Evolutionary conservation across 2,888 invertebrate species (phyloP).

Genomic region (Atethmia centrago): DNA sequence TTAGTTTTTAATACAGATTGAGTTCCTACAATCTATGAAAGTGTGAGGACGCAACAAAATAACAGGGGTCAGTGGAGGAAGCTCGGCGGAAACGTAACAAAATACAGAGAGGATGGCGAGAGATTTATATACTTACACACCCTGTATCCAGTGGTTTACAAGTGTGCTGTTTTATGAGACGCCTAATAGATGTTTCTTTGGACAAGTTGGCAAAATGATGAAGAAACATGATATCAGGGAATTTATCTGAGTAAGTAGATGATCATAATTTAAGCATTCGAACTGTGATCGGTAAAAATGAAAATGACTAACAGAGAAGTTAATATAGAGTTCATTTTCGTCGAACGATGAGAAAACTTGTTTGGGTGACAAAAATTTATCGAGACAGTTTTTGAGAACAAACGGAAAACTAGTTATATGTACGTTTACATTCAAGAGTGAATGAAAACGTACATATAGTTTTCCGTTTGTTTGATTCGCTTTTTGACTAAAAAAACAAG

Average conservation of each 20-base stretch:
- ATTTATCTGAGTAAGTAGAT: conserved; percentile 46
- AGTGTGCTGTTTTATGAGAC: conserved; percentile 63
- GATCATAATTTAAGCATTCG: conserved; percentile 36
- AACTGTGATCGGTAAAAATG: conserved; percentile 28
- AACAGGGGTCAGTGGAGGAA: conserved; percentile 68
- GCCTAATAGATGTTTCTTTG: conserved; percentile 59
- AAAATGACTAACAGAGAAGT: conserved; percentile 14
- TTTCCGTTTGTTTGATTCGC: no score
- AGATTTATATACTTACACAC: conserved; percentile 73
- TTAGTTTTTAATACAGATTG: conserved; percentile 15
- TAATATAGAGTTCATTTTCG: conserved; percentile 20
- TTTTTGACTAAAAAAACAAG: background rate
- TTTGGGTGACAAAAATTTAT: conserved; percentile 6
- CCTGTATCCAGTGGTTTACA: conserved; percentile 65
- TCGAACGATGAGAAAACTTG: conserved; percentile 10
- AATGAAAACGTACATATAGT: no score
- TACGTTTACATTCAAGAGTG: no score
- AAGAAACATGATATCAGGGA: conserved; percentile 42
- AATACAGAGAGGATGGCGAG: conserved; percentile 68
- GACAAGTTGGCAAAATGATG: conserved; percentile 60
- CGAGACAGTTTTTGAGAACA: background rate
- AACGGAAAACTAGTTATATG: background rate
- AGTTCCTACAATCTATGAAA: conserved; percentile 26
- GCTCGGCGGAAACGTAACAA: conserved; percentile 70
- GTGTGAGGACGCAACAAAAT: conserved; percentile 51